These are phyloP conservation scores for Lethenteron reissneri DNA, from an alignment of 2,113 vertebrate species.

Conservation along the genomic window DNA sequence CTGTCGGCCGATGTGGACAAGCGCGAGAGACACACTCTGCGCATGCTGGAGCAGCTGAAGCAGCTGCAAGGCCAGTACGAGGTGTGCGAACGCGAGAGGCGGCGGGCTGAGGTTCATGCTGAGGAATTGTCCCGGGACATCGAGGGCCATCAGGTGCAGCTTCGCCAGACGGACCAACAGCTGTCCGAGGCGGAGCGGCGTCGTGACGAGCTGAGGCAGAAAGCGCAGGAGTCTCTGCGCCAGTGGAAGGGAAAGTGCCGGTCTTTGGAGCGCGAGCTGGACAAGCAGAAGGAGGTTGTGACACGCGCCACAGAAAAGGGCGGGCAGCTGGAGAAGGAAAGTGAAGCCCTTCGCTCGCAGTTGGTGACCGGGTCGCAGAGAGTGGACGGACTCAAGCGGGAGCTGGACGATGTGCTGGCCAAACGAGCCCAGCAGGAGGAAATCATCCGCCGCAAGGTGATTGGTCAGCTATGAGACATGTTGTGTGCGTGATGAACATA, in stretches of 20 bases:
- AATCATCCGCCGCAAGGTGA: constrained; percentile 33
- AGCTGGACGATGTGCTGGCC: constrained; percentile 41
- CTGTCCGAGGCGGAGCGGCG: constrained; percentile 36
- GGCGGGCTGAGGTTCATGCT: constrained; percentile 20
- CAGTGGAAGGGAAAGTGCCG: constrained; percentile 63
- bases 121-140: constrained; percentile 29
- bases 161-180: constrained; percentile 33
- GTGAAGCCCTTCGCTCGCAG: constrained; percentile 37
- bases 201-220: constrained; percentile 45
- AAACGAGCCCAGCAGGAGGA: constrained; percentile 56
- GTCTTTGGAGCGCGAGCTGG: constrained; percentile 37
- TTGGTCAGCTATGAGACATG: too few relatives aligned
- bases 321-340: constrained; percentile 45
- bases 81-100: constrained; percentile 25
- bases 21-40: constrained; percentile 46
- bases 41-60: constrained; percentile 52
- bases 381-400: constrained; percentile 40
- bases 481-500: too few relatives aligned
- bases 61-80: constrained; percentile 43
- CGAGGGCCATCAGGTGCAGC: constrained; percentile 23
- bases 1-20: constrained; percentile 41
- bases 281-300: constrained; percentile 28
- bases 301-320: constrained; percentile 27
- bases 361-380: constrained; percentile 42
- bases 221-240: constrained; percentile 49